Evolutionary conservation across 2,113 vertebrate species (phyloP).

Genomic region (Nesoenas mayeri): DNA sequence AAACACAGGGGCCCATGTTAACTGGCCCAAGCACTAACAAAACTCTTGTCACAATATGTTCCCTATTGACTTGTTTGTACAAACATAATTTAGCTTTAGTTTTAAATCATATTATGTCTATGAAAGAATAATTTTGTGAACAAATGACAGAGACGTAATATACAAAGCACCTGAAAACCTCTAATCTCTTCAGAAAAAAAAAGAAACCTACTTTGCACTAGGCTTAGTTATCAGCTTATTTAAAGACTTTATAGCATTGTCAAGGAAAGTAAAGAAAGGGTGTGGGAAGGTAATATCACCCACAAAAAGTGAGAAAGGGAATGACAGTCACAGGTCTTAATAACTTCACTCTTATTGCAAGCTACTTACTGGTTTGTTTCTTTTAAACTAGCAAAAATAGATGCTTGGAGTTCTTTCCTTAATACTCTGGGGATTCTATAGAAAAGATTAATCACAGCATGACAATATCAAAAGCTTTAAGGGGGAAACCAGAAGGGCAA

Average conservation of each 20-base stretch:
- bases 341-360: background rate
- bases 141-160: rapidly evolving
- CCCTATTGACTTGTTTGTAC: background rate
- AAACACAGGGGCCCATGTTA: background rate
- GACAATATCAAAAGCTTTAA: background rate
- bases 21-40: background rate
- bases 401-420: background rate
- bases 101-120: background rate
- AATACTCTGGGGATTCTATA: background rate
- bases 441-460: background rate
- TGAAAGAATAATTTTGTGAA: background rate
- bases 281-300: background rate
- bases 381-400: background rate
- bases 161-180: background rate
- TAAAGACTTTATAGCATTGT: background rate
- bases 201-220: background rate
- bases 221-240: background rate
- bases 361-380: background rate
- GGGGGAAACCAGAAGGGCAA: background rate
- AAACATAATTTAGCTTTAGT: background rate
- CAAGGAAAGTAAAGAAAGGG: background rate
- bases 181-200: background rate
- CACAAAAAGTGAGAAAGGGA: background rate
- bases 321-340: background rate
- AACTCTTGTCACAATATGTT: background rate